phyloP scores from a whole-genome alignment of 2,797 vertebrate genomes.

The Eremophila alpestris region DNA sequence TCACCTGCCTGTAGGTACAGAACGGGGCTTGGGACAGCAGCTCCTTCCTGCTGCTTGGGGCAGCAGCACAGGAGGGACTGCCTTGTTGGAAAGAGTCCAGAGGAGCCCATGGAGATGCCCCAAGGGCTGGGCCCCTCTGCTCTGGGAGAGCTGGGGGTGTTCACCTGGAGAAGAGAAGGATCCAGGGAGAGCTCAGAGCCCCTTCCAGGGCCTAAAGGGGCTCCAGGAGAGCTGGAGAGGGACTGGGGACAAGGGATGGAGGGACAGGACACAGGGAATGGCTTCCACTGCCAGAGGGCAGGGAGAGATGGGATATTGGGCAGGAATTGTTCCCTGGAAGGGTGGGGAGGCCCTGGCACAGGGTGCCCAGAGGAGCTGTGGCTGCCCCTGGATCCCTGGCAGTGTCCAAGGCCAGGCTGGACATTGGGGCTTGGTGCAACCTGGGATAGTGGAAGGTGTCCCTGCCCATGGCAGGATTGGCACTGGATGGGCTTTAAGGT shows the following conservation, averaged over 20 bases:
- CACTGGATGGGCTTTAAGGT: fast-evolving
- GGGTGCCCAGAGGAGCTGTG: not conserved
- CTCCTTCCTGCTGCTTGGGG: not conserved
- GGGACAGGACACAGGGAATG: not conserved
- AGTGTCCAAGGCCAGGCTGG: not conserved
- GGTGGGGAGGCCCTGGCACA: not conserved
- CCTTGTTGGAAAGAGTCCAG: not conserved
- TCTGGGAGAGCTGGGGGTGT: not conserved
- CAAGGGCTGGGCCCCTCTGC: not conserved
- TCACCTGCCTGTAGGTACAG: conserved; percentile 59
- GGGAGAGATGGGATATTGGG: not conserved
- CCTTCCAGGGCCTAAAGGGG: not conserved
- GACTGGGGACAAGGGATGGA: not conserved
- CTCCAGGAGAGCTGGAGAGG: not conserved
- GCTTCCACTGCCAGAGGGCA: not conserved
- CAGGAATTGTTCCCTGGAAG: not conserved
- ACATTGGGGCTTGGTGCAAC: fast-evolving
- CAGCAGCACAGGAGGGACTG: not conserved
- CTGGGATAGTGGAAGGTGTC: not conserved
- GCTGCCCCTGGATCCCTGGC: not conserved
- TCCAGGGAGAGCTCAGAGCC: not conserved
- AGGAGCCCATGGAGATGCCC: fast-evolving
- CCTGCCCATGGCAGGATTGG: not conserved
- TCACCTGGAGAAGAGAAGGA: not conserved
- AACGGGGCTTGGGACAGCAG: not conserved